A percentile compares a stretch with the other conserved stretches of the same genome.
phyloP scores from a whole-genome alignment of 2,797 vertebrate species.

The Pyrocephalus nanus region DNA sequence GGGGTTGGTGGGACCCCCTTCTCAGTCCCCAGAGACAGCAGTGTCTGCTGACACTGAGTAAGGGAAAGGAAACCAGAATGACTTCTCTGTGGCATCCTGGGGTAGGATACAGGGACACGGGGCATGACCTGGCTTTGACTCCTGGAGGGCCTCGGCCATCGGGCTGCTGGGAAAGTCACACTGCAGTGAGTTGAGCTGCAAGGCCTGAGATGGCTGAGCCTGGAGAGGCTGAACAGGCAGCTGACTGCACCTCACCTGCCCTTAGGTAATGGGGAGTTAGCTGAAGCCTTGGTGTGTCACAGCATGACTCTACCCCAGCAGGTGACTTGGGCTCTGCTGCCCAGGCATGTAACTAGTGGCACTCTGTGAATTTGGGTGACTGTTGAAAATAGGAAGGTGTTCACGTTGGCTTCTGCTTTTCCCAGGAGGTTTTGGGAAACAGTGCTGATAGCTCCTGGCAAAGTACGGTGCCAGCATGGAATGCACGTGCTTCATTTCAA shows the following conservation, averaged over 20 bases:
- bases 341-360: fast-evolving
- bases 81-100: not conserved
- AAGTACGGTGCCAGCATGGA: not conserved
- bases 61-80: not conserved
- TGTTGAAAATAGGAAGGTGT: not conserved
- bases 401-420: not conserved
- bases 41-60: not conserved
- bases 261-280: not conserved
- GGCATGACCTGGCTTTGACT: not conserved
- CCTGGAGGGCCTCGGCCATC: not conserved
- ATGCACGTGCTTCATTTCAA: fast-evolving
- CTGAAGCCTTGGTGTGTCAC: not conserved
- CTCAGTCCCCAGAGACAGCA: not conserved
- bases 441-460: not conserved
- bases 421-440: not conserved
- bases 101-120: not conserved
- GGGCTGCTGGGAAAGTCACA: not conserved
- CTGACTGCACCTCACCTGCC: not conserved
- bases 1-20: not conserved
- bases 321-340: not conserved
- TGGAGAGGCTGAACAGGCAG: not conserved
- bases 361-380: not conserved
- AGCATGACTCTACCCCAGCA: not conserved
- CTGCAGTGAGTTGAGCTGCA: not conserved
- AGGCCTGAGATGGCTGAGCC: not conserved